These are phyloP conservation scores for silkworm (Bombyx mori) DNA, from an alignment of 1,140 invertebrate species.

Conservation along the genomic window DNA sequence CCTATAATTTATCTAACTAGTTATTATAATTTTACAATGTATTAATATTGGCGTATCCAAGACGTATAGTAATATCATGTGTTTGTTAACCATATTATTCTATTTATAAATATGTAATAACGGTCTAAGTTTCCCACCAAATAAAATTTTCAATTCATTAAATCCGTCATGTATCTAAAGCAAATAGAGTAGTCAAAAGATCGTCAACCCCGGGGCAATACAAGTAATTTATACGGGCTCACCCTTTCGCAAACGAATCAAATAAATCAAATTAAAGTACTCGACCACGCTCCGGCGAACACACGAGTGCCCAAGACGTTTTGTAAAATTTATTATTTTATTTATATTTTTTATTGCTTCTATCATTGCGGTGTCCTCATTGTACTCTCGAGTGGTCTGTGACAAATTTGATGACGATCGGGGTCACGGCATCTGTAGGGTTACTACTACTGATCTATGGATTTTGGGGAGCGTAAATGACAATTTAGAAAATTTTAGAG, in stretches of 20 bases:
- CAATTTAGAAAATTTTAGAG: constrained; percentile 59
- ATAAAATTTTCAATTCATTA: too few relatives aligned
- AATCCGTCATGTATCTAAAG: too few relatives aligned
- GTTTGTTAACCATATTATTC: too few relatives aligned
- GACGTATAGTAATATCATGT: too few relatives aligned
- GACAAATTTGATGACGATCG: constrained; percentile 68
- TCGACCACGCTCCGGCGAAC: constrained; percentile 50
- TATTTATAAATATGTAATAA: too few relatives aligned
- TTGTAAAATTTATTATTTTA: constrained; percentile 71
- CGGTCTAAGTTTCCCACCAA: too few relatives aligned
- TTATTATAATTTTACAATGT: too few relatives aligned
- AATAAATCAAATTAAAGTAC: constrained; percentile 69
- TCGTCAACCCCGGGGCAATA: too few relatives aligned
- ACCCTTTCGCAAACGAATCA: constrained; percentile 56
- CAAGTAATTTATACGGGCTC: constrained; percentile 22
- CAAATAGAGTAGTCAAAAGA: too few relatives aligned
- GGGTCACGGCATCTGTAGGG: constrained; percentile 47
- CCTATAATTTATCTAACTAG: too few relatives aligned
- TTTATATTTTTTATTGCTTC: constrained; percentile 62
- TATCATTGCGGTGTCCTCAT: constrained; percentile 45
- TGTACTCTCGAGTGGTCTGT: constrained; percentile 62
- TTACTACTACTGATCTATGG: constrained; percentile 39
- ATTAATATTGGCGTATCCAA: too few relatives aligned
- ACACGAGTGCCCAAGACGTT: constrained; percentile 67
- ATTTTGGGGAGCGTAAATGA: constrained; percentile 39